A percentile compares a stretch with the other conserved stretches of the same genome.
phyloP scores from a whole-genome alignment of 2,797 vertebrate species.

The Neosalanx taihuensis region DNA sequence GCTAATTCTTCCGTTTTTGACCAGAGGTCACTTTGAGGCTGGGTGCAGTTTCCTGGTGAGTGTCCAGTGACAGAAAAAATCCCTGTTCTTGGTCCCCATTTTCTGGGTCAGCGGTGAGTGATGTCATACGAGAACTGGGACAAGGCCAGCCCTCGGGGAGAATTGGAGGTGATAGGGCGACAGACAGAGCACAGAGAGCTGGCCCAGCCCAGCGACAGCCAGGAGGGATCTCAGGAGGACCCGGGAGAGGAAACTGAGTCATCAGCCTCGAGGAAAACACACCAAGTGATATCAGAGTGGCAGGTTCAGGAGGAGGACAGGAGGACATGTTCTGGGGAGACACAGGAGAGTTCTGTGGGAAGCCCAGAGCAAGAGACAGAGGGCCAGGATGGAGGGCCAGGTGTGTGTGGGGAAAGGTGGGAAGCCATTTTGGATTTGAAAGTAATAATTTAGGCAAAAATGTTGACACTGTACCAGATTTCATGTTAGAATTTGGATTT shows the following conservation, averaged over 20 bases:
- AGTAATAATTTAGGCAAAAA: background rate
- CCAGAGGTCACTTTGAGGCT: background rate
- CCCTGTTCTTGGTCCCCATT: conserved; percentile 18
- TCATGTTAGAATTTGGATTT: background rate
- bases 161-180: background rate
- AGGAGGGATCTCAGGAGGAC: conserved; percentile 21
- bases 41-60: background rate
- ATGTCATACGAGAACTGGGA: conserved; percentile 50
- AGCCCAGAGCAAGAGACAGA: conserved; percentile 29
- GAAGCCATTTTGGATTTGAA: background rate
- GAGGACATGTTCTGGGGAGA: conserved; percentile 16
- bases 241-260: background rate
- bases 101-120: conserved; percentile 33
- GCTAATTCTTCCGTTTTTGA: background rate
- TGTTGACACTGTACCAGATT: background rate
- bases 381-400: conserved; percentile 42
- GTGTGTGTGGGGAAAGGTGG: conserved; percentile 53
- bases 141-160: conserved; percentile 23
- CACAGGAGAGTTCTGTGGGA: conserved; percentile 18
- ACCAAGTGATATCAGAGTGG: conserved; percentile 39
- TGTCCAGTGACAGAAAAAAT: conserved; percentile 22
- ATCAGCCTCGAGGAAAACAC: background rate
- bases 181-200: conserved; percentile 11
- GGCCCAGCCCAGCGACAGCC: conserved; percentile 16
- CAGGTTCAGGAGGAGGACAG: conserved; percentile 30